A percentile compares a stretch with the other conserved stretches of the same genome.
Conservation (phyloP, 2,888 invertebrate genomes). For the Glyphotaelius pellucidus region DNA sequence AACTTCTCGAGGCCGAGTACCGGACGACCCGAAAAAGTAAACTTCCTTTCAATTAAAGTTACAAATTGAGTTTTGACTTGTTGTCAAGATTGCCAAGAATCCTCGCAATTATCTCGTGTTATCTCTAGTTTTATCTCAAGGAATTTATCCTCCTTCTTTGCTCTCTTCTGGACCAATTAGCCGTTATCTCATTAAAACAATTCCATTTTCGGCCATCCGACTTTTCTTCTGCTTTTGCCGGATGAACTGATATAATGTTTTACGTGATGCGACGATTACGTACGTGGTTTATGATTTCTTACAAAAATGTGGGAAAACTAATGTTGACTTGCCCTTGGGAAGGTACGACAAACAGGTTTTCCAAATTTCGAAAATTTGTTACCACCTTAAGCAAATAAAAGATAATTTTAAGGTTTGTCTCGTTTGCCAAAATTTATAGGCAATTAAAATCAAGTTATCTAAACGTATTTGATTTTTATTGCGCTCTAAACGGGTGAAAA, state of each 20-base stretch:
- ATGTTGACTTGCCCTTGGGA: background rate
- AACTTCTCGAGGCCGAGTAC: background rate
- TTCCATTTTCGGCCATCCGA: background rate
- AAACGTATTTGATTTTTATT: no score
- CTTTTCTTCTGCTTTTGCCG: conserved; percentile 26
- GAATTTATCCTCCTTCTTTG: background rate
- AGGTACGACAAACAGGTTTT: background rate
- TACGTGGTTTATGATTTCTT: background rate
- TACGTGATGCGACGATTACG: background rate
- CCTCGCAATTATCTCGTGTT: conserved; percentile 51
- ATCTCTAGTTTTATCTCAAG: conserved; percentile 11
- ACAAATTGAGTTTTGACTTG: conserved; percentile 61
- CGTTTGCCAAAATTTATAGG: no score
- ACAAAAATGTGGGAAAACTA: background rate
- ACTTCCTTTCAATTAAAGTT: conserved; percentile 57
- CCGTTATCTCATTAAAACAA: conserved; percentile 31
- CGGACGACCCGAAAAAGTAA: background rate
- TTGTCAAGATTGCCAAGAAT: conserved; percentile 45
- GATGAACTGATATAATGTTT: background rate
- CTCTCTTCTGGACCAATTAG: conserved; percentile 27
- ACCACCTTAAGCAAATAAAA: no score
- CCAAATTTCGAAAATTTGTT: background rate
- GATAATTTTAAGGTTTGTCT: no score
- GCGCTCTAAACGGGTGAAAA: no score
- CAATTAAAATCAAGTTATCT: no score